Evolutionary conservation across 2,888 invertebrate species (phyloP).

Genomic region (Drosophila colorata): DNA sequence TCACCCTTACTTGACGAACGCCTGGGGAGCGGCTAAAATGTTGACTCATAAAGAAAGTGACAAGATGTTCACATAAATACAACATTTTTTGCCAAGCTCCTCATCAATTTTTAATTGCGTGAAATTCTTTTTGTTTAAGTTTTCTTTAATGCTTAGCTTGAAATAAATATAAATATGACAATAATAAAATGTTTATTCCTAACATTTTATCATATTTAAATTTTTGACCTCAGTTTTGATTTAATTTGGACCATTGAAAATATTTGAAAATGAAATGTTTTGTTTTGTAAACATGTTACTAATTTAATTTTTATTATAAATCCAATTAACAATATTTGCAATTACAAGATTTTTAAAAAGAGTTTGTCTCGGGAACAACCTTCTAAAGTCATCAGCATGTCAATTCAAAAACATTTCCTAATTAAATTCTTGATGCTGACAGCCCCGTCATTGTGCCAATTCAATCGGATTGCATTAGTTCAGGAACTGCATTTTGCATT

Average conservation of each 20-base stretch:
- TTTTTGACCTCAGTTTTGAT: too few relatives aligned
- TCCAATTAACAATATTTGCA: neutral
- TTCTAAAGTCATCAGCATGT: neutral
- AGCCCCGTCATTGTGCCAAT: constrained; percentile 1
- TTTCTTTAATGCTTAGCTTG: neutral
- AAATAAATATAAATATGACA: neutral
- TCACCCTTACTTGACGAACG: constrained; percentile 17
- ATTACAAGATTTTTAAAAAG: neutral
- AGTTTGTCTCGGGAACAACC: neutral
- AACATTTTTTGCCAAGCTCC: constrained; percentile 6
- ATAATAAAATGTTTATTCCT: neutral
- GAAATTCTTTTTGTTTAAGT: neutral
- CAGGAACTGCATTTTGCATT: constrained; percentile 46
- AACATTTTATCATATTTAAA: neutral
- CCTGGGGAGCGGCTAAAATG: constrained; percentile 24
- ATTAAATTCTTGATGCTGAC: constrained; percentile 50
- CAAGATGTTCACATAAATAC: constrained; percentile 38
- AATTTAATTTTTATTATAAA: neutral
- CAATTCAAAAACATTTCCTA: constrained; percentile 51
- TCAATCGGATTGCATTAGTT: constrained; percentile 31
- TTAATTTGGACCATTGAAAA: too few relatives aligned
- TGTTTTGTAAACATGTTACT: too few relatives aligned
- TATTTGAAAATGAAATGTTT: too few relatives aligned
- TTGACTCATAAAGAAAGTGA: constrained; percentile 36
- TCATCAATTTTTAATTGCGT: constrained; percentile 9